Evolutionary conservation across 2,113 vertebrate species (phyloP).

Genomic region (Arvicanthis niloticus): DNA sequence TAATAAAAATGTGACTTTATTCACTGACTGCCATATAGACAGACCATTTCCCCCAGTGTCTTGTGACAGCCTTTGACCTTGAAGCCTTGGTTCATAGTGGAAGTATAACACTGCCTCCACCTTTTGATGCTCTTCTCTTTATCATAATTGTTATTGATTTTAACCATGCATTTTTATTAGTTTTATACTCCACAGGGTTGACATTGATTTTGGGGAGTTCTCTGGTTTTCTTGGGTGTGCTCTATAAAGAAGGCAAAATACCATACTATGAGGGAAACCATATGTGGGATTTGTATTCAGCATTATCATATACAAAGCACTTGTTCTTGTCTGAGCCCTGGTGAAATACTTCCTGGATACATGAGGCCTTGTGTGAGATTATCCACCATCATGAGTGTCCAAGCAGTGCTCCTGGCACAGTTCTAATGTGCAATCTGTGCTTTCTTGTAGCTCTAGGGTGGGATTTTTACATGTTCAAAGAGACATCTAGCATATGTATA

Average conservation of each 20-base stretch:
- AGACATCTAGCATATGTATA: not conserved
- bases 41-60: constrained; percentile 55
- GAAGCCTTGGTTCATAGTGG: not conserved
- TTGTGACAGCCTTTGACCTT: constrained; percentile 63
- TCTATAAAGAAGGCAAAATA: not conserved
- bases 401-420: not conserved
- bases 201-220: constrained; percentile 26
- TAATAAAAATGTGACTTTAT: constrained; percentile 81
- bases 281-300: not conserved
- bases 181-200: not conserved
- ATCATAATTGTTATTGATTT: constrained; percentile 7
- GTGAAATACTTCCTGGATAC: not conserved
- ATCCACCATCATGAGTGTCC: not conserved
- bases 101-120: not conserved
- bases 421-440: not conserved
- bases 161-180: not conserved
- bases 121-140: not conserved
- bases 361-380: not conserved
- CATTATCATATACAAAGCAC: not conserved
- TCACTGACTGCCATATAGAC: constrained; percentile 67
- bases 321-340: not conserved
- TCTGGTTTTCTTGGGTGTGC: not conserved
- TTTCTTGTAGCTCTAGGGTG: not conserved
- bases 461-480: not conserved
- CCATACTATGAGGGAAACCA: not conserved